These are phyloP conservation scores for Amblyopsis rosae DNA, from an alignment of 2,113 vertebrate genomes.

Conservation along the genomic window DNA sequence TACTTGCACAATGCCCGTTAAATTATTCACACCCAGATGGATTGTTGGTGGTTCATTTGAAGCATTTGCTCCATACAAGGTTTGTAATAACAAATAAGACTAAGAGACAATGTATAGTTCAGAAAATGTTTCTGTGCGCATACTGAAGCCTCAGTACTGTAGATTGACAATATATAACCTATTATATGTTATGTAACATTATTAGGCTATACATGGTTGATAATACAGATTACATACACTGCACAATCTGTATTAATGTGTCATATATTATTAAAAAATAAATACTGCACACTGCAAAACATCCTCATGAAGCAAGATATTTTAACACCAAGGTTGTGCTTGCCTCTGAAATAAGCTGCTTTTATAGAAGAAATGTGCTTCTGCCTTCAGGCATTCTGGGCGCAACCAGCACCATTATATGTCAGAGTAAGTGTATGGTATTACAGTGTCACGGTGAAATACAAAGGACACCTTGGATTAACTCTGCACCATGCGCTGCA, in stretches of 20 bases:
- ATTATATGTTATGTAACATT: neutral
- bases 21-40: constrained; percentile 34
- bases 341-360: no score
- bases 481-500: constrained; percentile 9
- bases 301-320: neutral
- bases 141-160: neutral
- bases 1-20: constrained; percentile 28
- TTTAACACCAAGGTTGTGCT: no score
- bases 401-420: neutral
- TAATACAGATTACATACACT: neutral
- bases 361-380: no score
- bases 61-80: constrained; percentile 14
- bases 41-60: constrained; percentile 34
- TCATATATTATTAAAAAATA: neutral
- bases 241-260: neutral
- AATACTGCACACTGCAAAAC: neutral
- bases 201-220: no score
- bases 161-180: neutral
- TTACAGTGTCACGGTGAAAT: neutral
- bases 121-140: no score
- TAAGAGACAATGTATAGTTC: neutral
- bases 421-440: no score
- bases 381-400: neutral
- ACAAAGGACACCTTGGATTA: neutral
- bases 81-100: neutral